Conservation (phyloP, 2,888 invertebrate genomes). For the Latrodectus elegans region DNA sequence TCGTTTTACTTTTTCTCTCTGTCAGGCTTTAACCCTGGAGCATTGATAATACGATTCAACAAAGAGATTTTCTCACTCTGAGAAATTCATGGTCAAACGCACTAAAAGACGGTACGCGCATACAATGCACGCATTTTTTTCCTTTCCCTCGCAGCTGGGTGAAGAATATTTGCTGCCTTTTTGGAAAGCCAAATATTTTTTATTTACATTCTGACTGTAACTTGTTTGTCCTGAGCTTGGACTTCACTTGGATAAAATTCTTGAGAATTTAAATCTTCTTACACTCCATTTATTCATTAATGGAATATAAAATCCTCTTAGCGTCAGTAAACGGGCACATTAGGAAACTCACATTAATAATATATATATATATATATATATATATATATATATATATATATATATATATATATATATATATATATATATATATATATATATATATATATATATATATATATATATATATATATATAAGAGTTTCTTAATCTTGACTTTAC, state of each 20-base stretch:
- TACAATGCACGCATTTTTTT: background rate
- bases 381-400: too few relatives aligned
- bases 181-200: constrained; percentile 6
- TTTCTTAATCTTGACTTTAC: too few relatives aligned
- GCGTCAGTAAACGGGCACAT: too few relatives aligned
- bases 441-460: too few relatives aligned
- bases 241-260: constrained; percentile 1
- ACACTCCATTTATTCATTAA: background rate
- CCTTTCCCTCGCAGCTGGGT: background rate
- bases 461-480: too few relatives aligned
- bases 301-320: too few relatives aligned
- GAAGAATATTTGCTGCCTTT: background rate
- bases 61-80: constrained; percentile 56
- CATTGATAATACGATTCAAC: constrained; percentile 55
- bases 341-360: too few relatives aligned
- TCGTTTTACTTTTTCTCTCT: constrained; percentile 6
- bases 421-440: too few relatives aligned
- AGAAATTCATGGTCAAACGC: constrained; percentile 56
- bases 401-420: too few relatives aligned
- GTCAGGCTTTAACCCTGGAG: constrained; percentile 19
- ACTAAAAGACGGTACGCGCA: constrained; percentile 34
- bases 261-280: constrained; percentile 17
- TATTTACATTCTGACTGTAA: constrained; percentile 11
- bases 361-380: too few relatives aligned
- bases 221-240: constrained; percentile 11